Conservation (phyloP, 2,888 invertebrate species). For the Cataglyphis altisquamis region DNA sequence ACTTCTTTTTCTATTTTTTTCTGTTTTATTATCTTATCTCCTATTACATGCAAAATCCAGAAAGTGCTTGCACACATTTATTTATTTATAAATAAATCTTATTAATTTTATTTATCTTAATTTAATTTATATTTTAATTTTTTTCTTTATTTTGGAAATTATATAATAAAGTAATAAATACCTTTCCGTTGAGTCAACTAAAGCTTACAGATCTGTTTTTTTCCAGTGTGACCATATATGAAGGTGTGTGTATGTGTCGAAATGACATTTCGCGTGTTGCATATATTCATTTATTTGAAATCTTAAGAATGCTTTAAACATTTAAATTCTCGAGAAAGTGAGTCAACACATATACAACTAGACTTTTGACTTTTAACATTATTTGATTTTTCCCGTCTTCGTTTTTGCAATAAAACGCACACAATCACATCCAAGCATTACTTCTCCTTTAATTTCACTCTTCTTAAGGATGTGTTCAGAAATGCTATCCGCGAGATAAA, state of each 20-base stretch:
- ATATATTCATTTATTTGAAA: not conserved
- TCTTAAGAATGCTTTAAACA: not conserved
- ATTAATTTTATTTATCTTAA: too few species aligned
- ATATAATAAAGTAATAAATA: not conserved
- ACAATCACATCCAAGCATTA: not conserved
- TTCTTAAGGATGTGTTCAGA: too few species aligned
- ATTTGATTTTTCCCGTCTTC: not conserved
- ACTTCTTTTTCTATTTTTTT: not conserved
- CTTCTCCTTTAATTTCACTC: too few species aligned
- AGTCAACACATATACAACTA: not conserved
- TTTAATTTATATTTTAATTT: too few species aligned
- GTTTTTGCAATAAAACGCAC: not conserved
- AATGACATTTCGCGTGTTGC: too few species aligned
- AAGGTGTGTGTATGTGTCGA: too few species aligned
- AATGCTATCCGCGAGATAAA: too few species aligned
- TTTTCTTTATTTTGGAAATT: not conserved
- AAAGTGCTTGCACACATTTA: not conserved
- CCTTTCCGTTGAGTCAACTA: not conserved
- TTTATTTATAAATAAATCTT: not conserved
- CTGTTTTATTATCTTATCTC: not conserved
- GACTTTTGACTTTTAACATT: constrained; percentile 4
- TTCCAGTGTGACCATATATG: too few species aligned
- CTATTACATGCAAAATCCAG: not conserved
- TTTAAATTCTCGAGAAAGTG: not conserved
- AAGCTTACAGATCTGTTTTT: not conserved